phyloP scores from a whole-genome alignment of 2,113 vertebrate species.

The Odocoileus hemionus region DNA sequence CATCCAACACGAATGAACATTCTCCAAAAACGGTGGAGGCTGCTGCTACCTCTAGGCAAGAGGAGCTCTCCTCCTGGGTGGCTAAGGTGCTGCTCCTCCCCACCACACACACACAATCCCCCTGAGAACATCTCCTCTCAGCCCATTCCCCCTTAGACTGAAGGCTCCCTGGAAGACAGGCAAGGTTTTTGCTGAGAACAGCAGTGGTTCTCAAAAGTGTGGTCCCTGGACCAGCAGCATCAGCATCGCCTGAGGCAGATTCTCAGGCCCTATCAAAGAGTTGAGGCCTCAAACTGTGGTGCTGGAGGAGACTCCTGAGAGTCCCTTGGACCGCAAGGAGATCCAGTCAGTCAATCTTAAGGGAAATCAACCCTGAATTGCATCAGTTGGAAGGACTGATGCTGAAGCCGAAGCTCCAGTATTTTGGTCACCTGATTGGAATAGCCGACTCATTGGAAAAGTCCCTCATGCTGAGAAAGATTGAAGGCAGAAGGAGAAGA shows the following conservation, averaged over 20 bases:
- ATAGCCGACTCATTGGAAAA: neutral
- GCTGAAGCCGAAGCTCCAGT: neutral
- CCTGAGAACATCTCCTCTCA: neutral
- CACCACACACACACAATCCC: no score
- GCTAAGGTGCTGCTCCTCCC: neutral
- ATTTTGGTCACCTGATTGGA: neutral
- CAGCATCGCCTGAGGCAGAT: neutral
- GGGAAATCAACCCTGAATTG: neutral
- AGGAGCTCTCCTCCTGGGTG: neutral
- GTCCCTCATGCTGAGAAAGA: neutral
- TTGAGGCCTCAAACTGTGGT: neutral
- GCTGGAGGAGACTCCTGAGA: neutral
- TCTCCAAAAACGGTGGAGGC: conserved; percentile 32
- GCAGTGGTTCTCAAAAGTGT: neutral
- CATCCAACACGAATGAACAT: conserved; percentile 49
- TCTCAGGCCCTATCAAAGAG: neutral
- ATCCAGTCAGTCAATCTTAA: neutral
- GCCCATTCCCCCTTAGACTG: neutral
- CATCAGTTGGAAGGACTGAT: neutral
- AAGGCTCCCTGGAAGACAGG: neutral
- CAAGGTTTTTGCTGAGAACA: neutral
- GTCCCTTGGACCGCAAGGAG: neutral
- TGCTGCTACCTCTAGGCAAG: conserved; percentile 41
- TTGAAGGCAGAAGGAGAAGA: neutral
- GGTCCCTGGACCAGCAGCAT: neutral